A percentile compares a stretch with the other conserved stretches of the same genome.
Conservation (phyloP, 2,113 vertebrate species). For the Jaculus jaculus region DNA sequence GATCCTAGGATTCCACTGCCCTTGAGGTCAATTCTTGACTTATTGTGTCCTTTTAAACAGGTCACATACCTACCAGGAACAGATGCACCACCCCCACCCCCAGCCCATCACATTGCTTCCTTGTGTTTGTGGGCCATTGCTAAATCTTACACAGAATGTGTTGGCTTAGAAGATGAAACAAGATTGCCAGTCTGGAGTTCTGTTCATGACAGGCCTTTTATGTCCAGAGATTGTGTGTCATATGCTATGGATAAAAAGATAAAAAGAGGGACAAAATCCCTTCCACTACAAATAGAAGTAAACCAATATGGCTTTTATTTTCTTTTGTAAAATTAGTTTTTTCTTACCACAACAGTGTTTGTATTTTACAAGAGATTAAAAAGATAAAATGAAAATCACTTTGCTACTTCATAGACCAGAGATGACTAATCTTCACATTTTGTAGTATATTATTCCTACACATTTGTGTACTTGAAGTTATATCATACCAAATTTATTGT, state of each 20-base stretch:
- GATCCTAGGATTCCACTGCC: neutral
- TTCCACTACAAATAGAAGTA: neutral
- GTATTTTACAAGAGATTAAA: constrained; percentile 49
- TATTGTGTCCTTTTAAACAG: neutral
- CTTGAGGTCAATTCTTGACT: neutral
- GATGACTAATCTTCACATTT: neutral
- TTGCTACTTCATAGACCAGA: neutral
- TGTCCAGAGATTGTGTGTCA: neutral
- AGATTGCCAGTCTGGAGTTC: neutral
- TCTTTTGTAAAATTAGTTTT: constrained; percentile 27
- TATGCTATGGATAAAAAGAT: fast-evolving
- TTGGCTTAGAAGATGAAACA: constrained; percentile 22
- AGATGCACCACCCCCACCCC: no score
- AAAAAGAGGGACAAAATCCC: constrained; percentile 1
- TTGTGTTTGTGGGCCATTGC: neutral
- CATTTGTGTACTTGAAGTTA: neutral
- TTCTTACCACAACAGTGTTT: neutral
- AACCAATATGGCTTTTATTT: neutral
- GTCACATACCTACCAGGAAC: neutral
- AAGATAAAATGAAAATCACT: constrained; percentile 35
- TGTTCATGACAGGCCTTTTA: neutral
- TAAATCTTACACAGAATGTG: neutral
- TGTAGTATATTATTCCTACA: neutral
- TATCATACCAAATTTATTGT: neutral
- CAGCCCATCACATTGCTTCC: neutral